These are phyloP conservation scores for Drosophila quasianomalipes DNA, from an alignment of 2,888 invertebrate species.

Conservation along the genomic window DNA sequence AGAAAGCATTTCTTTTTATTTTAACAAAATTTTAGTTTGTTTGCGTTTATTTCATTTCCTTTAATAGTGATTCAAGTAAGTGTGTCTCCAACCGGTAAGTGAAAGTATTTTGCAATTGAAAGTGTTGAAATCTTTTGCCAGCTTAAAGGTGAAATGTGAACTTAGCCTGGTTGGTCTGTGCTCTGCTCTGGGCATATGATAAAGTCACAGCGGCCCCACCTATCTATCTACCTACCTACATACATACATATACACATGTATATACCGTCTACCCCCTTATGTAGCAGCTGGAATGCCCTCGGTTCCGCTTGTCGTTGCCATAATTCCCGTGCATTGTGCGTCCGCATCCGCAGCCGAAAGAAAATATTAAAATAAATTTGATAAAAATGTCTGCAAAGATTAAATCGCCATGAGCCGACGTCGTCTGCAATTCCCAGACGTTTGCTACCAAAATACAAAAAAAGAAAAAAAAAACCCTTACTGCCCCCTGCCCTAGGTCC, in stretches of 20 bases:
- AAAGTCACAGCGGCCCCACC: not conserved
- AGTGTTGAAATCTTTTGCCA: not conserved
- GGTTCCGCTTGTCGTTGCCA: constrained; percentile 34
- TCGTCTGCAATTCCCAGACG: constrained; percentile 79
- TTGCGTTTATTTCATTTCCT: not conserved
- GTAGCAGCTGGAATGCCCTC: not conserved
- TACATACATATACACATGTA: not conserved
- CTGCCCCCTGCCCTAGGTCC: not conserved
- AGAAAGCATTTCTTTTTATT: not conserved
- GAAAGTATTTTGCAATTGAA: not conserved
- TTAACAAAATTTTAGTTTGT: not conserved
- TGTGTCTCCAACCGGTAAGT: not conserved
- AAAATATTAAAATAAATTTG: constrained; percentile 78
- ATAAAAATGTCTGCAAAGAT: constrained; percentile 81
- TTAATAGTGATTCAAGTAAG: not conserved
- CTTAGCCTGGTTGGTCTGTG: not conserved
- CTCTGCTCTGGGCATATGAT: constrained; percentile 1
- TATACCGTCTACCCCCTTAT: not conserved
- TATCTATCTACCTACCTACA: not conserved
- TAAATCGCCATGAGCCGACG: constrained; percentile 75
- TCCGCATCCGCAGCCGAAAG: constrained; percentile 52
- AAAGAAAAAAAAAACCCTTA: constrained; percentile 4
- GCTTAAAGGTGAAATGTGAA: constrained; percentile 1
- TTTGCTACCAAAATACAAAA: constrained; percentile 20
- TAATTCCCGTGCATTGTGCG: constrained; percentile 64